Evolutionary conservation across 1,140 invertebrate species (phyloP).

Genomic region (Drosophila truncata): DNA sequence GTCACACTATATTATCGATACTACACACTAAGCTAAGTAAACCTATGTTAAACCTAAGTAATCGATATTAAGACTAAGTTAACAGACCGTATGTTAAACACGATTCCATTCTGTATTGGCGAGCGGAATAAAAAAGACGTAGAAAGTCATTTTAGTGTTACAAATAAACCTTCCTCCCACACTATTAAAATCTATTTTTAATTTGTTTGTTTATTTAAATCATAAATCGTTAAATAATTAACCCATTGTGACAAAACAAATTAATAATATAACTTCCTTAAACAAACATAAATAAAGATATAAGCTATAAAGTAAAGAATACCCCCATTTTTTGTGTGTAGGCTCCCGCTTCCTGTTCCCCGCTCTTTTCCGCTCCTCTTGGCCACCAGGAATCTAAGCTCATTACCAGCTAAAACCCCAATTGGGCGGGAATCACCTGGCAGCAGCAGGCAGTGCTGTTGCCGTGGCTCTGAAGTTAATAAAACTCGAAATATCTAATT

Average conservation of each 20-base stretch:
- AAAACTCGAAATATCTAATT: conserved; percentile 45
- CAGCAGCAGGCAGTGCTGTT: conserved; percentile 1
- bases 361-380: background rate
- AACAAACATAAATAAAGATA: background rate
- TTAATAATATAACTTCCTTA: background rate
- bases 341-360: no score
- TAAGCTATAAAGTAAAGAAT: background rate
- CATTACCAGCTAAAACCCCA: conserved; percentile 19
- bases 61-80: no score
- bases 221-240: background rate
- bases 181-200: background rate
- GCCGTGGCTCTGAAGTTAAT: conserved; percentile 12
- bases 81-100: no score
- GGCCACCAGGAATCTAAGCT: conserved; percentile 14
- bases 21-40: no score
- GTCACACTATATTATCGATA: no score
- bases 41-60: no score
- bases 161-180: no score
- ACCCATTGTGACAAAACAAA: background rate
- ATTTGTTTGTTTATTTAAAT: background rate
- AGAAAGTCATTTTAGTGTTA: no score
- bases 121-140: no score
- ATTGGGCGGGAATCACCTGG: conserved; percentile 18
- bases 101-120: no score
- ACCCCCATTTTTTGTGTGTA: background rate